Evolutionary conservation across 2,113 vertebrate genomes (phyloP).

Genomic region (Melospiza georgiana): DNA sequence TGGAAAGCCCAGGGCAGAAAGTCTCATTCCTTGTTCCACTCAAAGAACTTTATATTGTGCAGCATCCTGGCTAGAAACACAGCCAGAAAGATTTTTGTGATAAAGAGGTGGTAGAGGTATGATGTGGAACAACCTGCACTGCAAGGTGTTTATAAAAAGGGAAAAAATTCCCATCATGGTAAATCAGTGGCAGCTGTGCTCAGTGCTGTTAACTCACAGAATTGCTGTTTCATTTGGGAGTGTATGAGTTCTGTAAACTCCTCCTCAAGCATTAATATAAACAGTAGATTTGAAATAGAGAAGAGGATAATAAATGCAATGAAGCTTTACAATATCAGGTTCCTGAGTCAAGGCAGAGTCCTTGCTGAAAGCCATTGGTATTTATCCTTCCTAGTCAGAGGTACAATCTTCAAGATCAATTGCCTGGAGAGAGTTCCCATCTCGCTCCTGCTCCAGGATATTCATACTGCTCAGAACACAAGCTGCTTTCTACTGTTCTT

Average conservation of each 20-base stretch:
- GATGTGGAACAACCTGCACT: background rate
- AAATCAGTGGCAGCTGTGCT: background rate
- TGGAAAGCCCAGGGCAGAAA: constrained; percentile 23
- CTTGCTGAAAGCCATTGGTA: background rate
- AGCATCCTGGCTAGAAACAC: background rate
- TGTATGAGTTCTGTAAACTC: background rate
- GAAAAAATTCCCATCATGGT: background rate
- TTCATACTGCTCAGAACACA: background rate
- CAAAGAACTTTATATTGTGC: constrained; percentile 7
- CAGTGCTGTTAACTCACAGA: background rate
- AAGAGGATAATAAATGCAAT: background rate
- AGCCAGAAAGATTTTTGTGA: constrained; percentile 24
- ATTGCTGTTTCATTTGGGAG: background rate
- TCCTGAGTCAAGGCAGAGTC: background rate
- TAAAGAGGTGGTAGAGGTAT: constrained; percentile 5
- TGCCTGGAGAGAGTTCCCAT: background rate
- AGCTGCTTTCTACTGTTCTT: background rate
- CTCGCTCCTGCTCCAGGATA: background rate
- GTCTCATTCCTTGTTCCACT: constrained; percentile 23
- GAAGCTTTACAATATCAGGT: background rate
- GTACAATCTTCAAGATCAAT: background rate
- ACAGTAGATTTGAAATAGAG: background rate
- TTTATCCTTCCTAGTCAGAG: background rate
- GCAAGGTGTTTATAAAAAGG: constrained; percentile 39
- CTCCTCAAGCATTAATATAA: background rate